phyloP scores from a whole-genome alignment of 2,888 invertebrate species.

The Cryptocephalus moraei region DNA sequence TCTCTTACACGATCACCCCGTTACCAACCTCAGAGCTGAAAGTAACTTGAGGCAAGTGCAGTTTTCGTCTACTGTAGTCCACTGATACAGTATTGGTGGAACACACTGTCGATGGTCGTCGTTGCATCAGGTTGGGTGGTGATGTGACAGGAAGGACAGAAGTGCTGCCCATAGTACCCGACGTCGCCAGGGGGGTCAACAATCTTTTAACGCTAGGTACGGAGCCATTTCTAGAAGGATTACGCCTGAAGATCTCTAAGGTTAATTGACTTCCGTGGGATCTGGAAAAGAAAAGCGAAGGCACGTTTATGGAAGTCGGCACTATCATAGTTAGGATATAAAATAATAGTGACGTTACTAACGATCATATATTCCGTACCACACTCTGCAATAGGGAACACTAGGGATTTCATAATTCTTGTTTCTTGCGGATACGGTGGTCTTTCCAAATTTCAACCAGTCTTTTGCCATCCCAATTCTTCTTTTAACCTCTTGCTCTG shows the following conservation, averaged over 20 bases:
- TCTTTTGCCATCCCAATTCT: no score
- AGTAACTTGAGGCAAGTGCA: conserved; percentile 71
- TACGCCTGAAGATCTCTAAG: conserved; percentile 61
- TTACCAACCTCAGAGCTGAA: conserved; percentile 89
- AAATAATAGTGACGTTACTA: no score
- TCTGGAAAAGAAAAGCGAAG: conserved; percentile 37
- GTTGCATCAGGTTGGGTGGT: conserved; percentile 21
- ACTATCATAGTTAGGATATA: no score
- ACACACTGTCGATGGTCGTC: conserved; percentile 59
- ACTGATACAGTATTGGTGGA: conserved; percentile 49
- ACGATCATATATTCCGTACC: no score
- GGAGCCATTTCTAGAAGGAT: conserved; percentile 39
- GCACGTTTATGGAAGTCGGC: no score
- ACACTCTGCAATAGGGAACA: no score
- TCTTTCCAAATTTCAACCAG: no score
- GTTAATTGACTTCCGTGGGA: conserved; percentile 60
- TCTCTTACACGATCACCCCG: conserved; percentile 62
- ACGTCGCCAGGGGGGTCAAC: conserved; percentile 15
- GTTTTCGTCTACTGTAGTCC: conserved; percentile 47
- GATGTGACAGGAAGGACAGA: conserved; percentile 15
- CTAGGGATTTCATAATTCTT: no score
- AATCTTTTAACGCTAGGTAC: conserved; percentile 26
- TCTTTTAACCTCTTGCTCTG: no score
- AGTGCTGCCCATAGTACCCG: conserved; percentile 38
- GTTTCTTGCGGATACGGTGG: no score